A percentile compares a stretch with the other conserved stretches of the same genome.
Evolutionary conservation across 2,113 vertebrate species (phyloP).

Genomic region (Alouatta palliata): DNA sequence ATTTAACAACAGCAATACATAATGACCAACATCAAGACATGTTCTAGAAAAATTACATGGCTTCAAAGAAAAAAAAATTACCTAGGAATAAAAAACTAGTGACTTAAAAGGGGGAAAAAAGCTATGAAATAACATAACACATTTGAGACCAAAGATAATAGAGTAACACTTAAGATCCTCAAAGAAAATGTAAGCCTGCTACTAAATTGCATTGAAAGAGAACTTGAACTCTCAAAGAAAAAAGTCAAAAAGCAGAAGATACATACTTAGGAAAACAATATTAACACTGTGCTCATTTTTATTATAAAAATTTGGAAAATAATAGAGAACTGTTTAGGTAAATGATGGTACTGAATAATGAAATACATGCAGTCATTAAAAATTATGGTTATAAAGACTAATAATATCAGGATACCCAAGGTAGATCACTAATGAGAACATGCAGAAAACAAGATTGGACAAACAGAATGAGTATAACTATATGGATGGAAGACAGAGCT

Average conservation of each 20-base stretch:
- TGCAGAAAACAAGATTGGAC: background rate
- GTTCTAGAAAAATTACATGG: background rate
- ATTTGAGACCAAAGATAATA: background rate
- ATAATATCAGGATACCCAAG: background rate
- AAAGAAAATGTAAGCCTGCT: background rate
- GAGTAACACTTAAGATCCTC: background rate
- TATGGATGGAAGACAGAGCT: background rate
- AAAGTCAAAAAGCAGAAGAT: conserved; percentile 13
- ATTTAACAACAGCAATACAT: background rate
- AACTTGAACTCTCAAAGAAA: background rate
- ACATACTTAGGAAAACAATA: background rate
- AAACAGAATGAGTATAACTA: background rate
- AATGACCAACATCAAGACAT: background rate
- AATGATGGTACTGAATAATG: background rate
- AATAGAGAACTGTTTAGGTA: background rate
- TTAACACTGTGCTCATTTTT: background rate
- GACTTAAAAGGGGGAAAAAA: background rate
- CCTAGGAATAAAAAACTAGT: background rate
- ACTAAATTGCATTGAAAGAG: background rate
- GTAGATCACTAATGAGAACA: background rate
- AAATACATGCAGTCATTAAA: background rate
- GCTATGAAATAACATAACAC: background rate
- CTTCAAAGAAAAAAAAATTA: background rate
- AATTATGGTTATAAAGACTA: background rate
- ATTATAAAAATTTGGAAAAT: conserved; percentile 33